phyloP scores from a whole-genome alignment of 2,888 invertebrate genomes.

The Drosophila bunnanda region DNA sequence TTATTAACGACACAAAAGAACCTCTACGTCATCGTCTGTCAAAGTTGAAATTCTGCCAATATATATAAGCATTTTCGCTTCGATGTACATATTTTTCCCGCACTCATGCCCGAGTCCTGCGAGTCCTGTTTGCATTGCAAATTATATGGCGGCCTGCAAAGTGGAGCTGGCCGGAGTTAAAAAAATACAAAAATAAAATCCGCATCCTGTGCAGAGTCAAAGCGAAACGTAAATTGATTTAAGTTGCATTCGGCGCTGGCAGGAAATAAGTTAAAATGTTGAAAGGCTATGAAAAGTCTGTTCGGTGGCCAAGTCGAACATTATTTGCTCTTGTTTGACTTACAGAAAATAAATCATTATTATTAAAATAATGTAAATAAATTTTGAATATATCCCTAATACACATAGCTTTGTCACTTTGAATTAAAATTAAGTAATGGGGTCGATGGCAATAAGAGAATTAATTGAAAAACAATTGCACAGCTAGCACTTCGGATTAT shows the following conservation, averaged over 20 bases:
- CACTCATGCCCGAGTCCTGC: constrained; percentile 5
- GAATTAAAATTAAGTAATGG: too few relatives aligned
- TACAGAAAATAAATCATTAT: neutral
- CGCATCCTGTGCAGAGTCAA: constrained; percentile 20
- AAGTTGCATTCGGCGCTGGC: constrained; percentile 26
- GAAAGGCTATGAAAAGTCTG: constrained; percentile 9
- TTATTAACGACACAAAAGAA: constrained; percentile 34
- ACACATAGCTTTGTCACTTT: too few relatives aligned
- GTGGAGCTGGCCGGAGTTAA: neutral
- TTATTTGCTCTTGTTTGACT: neutral
- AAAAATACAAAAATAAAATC: constrained; percentile 4
- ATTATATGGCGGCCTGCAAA: constrained; percentile 35
- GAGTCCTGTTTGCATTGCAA: constrained; percentile 48
- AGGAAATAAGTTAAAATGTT: constrained; percentile 25
- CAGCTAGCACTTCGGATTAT: too few relatives aligned
- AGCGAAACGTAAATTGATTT: constrained; percentile 47
- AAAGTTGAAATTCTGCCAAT: constrained; percentile 27
- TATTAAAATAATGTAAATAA: too few relatives aligned
- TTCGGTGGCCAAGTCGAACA: neutral
- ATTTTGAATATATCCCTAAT: too few relatives aligned
- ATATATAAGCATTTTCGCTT: constrained; percentile 12
- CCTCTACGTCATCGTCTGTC: constrained; percentile 26
- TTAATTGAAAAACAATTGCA: too few relatives aligned
- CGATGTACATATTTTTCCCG: neutral
- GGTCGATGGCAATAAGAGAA: too few relatives aligned